These are phyloP conservation scores for Chesias legatella DNA, from an alignment of 2,888 invertebrate species.

Conservation along the genomic window DNA sequence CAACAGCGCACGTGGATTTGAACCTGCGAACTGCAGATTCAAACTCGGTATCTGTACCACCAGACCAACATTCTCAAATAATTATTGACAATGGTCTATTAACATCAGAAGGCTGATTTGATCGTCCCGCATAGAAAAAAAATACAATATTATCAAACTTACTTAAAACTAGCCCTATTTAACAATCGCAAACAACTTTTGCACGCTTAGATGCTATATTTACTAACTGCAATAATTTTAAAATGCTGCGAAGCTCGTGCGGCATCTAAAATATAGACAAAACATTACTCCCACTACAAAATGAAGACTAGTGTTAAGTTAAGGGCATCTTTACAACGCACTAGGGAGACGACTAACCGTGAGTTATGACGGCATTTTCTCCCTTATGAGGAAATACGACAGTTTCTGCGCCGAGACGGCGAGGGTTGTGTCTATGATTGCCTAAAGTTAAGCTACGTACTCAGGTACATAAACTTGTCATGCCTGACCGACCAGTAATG, in stretches of 20 bases:
- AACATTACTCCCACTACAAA: conserved; percentile 60
- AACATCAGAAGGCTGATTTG: no score
- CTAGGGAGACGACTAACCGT: conserved; percentile 71
- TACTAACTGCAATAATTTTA: conserved; percentile 7
- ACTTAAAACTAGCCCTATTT: no score
- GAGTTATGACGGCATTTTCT: conserved; percentile 75
- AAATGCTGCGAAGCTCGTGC: conserved; percentile 29
- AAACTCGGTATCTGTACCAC: no score
- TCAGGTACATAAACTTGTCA: conserved; percentile 36
- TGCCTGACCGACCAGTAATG: conserved; percentile 25
- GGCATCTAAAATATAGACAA: conserved; percentile 47
- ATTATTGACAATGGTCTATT: no score
- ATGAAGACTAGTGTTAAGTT: conserved; percentile 78
- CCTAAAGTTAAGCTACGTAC: conserved; percentile 57
- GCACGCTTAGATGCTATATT: no score
- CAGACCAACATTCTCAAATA: no score
- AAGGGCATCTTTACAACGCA: conserved; percentile 78
- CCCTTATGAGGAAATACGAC: conserved; percentile 79
- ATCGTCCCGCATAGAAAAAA: no score
- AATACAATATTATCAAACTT: no score
- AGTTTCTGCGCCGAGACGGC: conserved; percentile 58
- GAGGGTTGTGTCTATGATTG: conserved; percentile 64
- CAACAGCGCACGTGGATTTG: no score
- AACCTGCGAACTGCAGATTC: no score
- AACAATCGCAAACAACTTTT: no score